Evolutionary conservation across 2,113 vertebrate genomes (phyloP).

Genomic region (Ciconia stormi): DNA sequence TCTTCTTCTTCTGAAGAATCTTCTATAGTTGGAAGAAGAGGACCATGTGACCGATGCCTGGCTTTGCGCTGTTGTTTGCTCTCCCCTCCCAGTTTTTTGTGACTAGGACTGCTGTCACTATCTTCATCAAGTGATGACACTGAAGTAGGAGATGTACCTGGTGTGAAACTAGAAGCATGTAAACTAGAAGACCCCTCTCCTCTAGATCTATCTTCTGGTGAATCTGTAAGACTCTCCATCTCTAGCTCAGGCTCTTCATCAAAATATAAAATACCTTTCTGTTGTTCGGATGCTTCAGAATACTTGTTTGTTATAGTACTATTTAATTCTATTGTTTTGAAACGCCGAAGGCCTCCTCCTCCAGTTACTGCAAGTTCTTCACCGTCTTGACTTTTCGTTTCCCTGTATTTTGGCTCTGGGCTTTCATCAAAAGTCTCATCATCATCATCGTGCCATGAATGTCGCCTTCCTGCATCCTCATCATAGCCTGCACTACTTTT

Average conservation of each 20-base stretch:
- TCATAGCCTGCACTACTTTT: conserved; percentile 82
- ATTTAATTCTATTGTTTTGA: conserved; percentile 90
- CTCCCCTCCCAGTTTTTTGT: conserved; percentile 84
- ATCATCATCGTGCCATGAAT: conserved; percentile 82
- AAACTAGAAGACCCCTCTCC: conserved; percentile 95
- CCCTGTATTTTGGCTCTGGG: conserved; percentile 79
- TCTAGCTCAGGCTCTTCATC: conserved; percentile 90
- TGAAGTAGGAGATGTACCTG: conserved; percentile 93
- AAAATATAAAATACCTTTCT: conserved; percentile 82
- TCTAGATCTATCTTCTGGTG: conserved; percentile 92
- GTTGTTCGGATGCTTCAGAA: conserved; percentile 73
- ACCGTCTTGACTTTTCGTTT: conserved; percentile 83
- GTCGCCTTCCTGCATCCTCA: conserved; percentile 81
- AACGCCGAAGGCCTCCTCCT: conserved; percentile 80
- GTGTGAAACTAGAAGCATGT: conserved; percentile 92
- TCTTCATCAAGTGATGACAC: conserved; percentile 97
- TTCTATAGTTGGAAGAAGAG: conserved; percentile 89
- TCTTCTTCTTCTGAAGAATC: conserved; percentile 96
- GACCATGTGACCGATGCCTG: conserved; percentile 86
- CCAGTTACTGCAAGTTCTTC: conserved; percentile 74
- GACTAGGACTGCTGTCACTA: conserved; percentile 94
- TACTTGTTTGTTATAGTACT: conserved; percentile 78
- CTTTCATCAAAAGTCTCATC: conserved; percentile 79
- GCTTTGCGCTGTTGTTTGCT: conserved; percentile 91
- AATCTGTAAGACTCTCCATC: conserved; percentile 94